Evolutionary conservation across 23 tunicate genomes (phyloP), one percentile per base, ranked within the genome.

Genomic region (Corella eumyota): DNA sequence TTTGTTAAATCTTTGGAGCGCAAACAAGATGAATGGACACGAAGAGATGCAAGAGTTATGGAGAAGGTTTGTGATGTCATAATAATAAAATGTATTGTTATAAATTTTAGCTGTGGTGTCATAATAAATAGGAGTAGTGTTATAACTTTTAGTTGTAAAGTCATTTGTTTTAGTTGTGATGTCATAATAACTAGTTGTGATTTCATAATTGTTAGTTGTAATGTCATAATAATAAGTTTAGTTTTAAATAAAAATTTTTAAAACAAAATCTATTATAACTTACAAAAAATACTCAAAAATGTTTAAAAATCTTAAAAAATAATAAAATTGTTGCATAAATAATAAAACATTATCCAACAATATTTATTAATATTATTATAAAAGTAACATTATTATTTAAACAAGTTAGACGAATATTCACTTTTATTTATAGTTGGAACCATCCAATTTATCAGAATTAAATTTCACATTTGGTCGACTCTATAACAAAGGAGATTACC

Each of bases 391-490:
- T 40, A 15, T 40, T 9, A 11, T 9, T 40, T 9, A 15, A 15
- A 40, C 48, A 9, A 40, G 13, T 9, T 15, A 15, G 13, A 15
- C n/a, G n/a, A n/a, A n/a, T n/a, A n/a, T n/a, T n/a, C n/a, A n/a
- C n/a, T n/a, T n/a, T n/a, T n/a, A n/a, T n/a, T 66, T 47, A 15
- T 62, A 82, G 92, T 58, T 82, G 50, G 92, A 82, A 34, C 81
- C 92, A n/a, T 81, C 74, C 61, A 82, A 74, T 27, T 24, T 68
- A 40, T 69, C 81, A 20, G 92, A 82, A 32, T 56, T 82, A 51
- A 82, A 54, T 26, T 82, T 82, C 65, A 62, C 79, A 29, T 82
- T 82, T 55, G 92, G 92, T 1, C 64, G 76, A 23, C 55, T 82
- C 9, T 82, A 82, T 61, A 80, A 60, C 51, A 74, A 55, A 35